A percentile compares a stretch with the other conserved stretches of the same genome.
Conservation (phyloP, 2,888 invertebrate species). For the Callinectes sapidus region DNA sequence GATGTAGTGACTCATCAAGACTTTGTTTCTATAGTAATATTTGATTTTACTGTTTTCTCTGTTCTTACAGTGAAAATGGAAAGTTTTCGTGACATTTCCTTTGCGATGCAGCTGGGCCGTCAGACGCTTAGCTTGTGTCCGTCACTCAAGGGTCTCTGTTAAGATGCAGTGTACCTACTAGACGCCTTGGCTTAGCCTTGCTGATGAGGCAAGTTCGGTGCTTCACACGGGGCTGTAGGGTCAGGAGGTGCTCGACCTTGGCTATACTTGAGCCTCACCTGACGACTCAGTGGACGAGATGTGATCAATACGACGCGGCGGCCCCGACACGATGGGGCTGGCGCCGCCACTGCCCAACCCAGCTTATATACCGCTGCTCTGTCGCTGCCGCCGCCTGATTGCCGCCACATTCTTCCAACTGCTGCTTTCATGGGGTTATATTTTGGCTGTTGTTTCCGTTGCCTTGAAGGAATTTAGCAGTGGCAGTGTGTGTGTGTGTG, state of each 20-base stretch:
- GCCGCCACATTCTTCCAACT: neutral
- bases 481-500: neutral
- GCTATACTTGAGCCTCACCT: neutral
- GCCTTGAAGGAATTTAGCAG: neutral
- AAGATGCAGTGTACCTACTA: neutral
- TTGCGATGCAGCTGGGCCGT: neutral
- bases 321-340: neutral
- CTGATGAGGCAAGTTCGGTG: neutral
- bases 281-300: constrained; percentile 30
- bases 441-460: neutral
- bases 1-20: too few relatives aligned
- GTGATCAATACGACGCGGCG: constrained; percentile 28
- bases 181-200: neutral
- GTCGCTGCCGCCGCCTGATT: neutral
- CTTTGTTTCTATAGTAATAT: neutral
- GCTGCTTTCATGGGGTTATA: neutral
- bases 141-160: neutral
- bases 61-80: neutral
- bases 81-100: neutral
- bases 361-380: neutral
- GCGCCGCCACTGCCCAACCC: neutral
- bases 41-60: neutral
- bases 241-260: constrained; percentile 24
- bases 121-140: neutral
- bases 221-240: neutral